phyloP scores from a whole-genome alignment of 2,888 invertebrate species.

The Polyommatus iphigenia region DNA sequence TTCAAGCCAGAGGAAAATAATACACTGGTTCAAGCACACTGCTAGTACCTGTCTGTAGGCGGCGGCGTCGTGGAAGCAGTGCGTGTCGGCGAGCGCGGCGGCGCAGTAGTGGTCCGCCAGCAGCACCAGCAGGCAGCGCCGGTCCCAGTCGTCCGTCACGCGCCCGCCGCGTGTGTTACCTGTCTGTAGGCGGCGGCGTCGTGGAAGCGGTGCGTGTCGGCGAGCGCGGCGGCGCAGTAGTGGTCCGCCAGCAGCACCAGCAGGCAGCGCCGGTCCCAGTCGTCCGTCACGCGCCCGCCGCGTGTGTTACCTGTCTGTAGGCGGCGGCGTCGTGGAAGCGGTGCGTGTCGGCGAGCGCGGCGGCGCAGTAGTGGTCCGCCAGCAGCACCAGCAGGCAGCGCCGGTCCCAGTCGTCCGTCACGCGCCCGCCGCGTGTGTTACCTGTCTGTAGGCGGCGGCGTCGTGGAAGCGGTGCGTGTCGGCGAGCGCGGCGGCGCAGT shows the following conservation, averaged over 20 bases:
- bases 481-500: slow-evolving; percentile 81
- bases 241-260: slow-evolving; percentile 88
- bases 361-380: slow-evolving; percentile 85
- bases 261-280: slow-evolving; percentile 92
- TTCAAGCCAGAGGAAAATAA: too few species aligned
- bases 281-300: slow-evolving; percentile 94
- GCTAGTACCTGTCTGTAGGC: slow-evolving; percentile 83
- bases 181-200: slow-evolving; percentile 83
- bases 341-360: slow-evolving; percentile 81
- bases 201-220: slow-evolving; percentile 82
- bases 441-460: slow-evolving; percentile 84
- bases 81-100: slow-evolving; percentile 80
- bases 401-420: slow-evolving; percentile 95
- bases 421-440: slow-evolving; percentile 84
- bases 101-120: slow-evolving; percentile 87
- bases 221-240: slow-evolving; percentile 83
- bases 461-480: slow-evolving; percentile 83
- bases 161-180: slow-evolving; percentile 84
- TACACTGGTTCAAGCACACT: too few species aligned
- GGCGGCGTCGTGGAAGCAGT: slow-evolving; percentile 83
- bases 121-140: slow-evolving; percentile 88
- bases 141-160: slow-evolving; percentile 95
- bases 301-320: too few species aligned
- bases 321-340: slow-evolving; percentile 83
- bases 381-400: slow-evolving; percentile 89